These are phyloP conservation scores for Lasius fuliginosus DNA, from an alignment of 2,888 invertebrate genomes.

Conservation along the genomic window DNA sequence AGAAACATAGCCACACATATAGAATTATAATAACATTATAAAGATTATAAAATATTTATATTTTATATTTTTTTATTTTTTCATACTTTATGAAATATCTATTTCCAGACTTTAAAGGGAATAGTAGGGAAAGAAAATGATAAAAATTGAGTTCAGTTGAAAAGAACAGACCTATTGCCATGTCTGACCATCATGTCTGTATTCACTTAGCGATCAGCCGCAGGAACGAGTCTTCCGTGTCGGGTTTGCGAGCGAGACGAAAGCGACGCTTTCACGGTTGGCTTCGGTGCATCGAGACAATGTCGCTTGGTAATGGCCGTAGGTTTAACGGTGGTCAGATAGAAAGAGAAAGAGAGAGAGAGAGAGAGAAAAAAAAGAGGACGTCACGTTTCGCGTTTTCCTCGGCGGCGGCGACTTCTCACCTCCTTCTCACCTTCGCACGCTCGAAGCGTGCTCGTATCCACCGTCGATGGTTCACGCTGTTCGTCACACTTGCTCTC, in stretches of 20 bases:
- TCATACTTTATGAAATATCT: neutral
- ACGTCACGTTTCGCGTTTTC: constrained; percentile 74
- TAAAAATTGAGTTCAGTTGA: neutral
- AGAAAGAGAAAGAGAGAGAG: constrained; percentile 43
- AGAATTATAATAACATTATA: neutral
- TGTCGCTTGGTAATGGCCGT: constrained; percentile 37
- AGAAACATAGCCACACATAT: neutral
- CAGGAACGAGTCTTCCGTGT: constrained; percentile 41
- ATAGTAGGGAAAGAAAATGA: neutral
- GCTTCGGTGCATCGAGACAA: constrained; percentile 59
- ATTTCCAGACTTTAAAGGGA: neutral
- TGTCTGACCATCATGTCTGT: constrained; percentile 31
- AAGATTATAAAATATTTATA: neutral
- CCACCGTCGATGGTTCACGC: constrained; percentile 76
- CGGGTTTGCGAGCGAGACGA: constrained; percentile 41
- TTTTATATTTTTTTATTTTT: neutral
- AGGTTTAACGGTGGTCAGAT: constrained; percentile 51
- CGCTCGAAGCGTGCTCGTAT: constrained; percentile 74
- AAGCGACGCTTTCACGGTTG: constrained; percentile 60
- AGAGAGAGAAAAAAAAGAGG: constrained; percentile 56
- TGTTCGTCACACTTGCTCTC: constrained; percentile 80
- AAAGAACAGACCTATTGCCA: constrained; percentile 1
- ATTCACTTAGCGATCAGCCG: constrained; percentile 44
- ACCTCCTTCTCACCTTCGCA: constrained; percentile 71
- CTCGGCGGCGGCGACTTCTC: constrained; percentile 61